Evolutionary conservation across 2,888 invertebrate species (phyloP).

Genomic region (Sphecodes monilicornis): DNA sequence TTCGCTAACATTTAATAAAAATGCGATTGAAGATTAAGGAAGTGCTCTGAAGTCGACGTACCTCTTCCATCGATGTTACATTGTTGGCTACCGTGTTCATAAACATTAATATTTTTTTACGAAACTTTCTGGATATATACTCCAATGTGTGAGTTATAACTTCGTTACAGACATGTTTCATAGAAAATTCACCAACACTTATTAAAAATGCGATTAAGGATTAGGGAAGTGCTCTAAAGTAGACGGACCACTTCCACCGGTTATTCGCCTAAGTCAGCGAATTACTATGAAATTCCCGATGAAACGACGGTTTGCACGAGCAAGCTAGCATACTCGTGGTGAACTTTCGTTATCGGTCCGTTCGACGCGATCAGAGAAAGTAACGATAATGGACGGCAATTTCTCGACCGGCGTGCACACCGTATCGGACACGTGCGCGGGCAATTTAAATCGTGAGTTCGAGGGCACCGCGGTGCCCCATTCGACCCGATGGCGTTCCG

Average conservation of each 20-base stretch:
- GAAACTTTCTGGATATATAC: no score
- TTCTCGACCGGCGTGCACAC: constrained; percentile 28
- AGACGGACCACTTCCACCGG: neutral
- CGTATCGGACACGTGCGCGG: constrained; percentile 22
- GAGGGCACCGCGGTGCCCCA: constrained; percentile 41
- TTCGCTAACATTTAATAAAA: no score
- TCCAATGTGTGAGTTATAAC: no score
- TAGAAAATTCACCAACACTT: neutral
- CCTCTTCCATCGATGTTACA: no score
- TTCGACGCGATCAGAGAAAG: constrained; percentile 51
- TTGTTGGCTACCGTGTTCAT: neutral
- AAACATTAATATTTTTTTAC: neutral
- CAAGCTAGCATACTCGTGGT: neutral
- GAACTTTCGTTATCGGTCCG: constrained; percentile 54
- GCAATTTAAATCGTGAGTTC: constrained; percentile 46
- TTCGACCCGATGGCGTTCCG: constrained; percentile 18
- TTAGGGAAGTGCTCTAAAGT: neutral
- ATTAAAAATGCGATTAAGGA: neutral
- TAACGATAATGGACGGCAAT: constrained; percentile 45
- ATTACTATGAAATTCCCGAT: constrained; percentile 1
- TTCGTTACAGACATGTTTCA: no score
- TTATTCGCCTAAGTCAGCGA: neutral
- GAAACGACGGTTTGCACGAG: neutral
- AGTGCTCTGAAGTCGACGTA: no score
- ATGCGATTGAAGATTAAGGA: no score